A percentile compares a stretch with the other conserved stretches of the same genome.
Conservation (phyloP, 2,888 invertebrate genomes). For the Calameuta idolon region DNA sequence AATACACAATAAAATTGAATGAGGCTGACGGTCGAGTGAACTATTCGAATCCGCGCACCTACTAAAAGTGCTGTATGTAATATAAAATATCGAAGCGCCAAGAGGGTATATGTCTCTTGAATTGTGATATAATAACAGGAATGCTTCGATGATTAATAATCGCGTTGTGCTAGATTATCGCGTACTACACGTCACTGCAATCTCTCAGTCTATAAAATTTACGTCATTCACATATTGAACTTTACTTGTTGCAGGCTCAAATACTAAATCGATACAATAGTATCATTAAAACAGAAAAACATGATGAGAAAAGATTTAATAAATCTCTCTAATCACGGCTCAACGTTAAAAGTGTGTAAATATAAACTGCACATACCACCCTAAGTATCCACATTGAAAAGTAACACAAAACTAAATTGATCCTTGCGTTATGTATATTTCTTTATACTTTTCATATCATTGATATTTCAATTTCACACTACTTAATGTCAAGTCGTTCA, state of each 20-base stretch:
- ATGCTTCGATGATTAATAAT: not conserved
- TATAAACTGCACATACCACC: not conserved
- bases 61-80: not conserved
- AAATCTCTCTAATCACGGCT: not conserved
- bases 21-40: not conserved
- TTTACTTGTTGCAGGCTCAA: not conserved
- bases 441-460: not conserved
- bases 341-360: not conserved
- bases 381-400: not conserved
- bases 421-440: not conserved
- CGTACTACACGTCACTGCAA: not conserved
- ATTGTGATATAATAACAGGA: not conserved
- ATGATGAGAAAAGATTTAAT: not conserved
- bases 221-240: not conserved
- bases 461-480: not conserved
- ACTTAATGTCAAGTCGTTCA: not conserved
- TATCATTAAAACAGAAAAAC: not conserved
- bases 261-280: not conserved
- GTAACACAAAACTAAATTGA: not conserved
- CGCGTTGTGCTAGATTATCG: not conserved
- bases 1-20: constrained; percentile 19
- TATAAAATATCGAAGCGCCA: not conserved
- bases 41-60: not conserved
- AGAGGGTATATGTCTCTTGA: not conserved
- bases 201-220: not conserved